Conservation (phyloP, 2,113 vertebrate genomes). For the Cariama cristata region DNA sequence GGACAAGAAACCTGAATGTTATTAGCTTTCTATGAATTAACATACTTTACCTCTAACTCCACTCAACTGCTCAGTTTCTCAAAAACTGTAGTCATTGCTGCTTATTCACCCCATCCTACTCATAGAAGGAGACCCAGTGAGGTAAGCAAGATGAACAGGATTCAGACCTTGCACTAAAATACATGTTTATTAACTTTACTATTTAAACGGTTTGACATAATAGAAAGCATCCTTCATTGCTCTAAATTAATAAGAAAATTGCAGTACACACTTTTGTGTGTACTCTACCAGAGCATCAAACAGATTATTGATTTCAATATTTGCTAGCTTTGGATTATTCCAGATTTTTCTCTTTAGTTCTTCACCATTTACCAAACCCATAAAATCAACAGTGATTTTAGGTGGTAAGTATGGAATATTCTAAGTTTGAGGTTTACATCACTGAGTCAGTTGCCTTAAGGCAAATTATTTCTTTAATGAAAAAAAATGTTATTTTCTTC, state of each 20-base stretch:
- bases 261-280: neutral
- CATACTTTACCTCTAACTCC: neutral
- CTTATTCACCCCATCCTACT: neutral
- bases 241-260: neutral
- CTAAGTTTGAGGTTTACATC: neutral
- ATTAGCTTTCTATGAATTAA: slow-evolving; percentile 38
- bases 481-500: neutral
- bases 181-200: neutral
- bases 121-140: neutral
- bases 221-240: neutral
- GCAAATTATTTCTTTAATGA: neutral
- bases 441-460: neutral
- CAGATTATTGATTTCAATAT: neutral
- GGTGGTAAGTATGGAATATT: neutral
- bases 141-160: neutral
- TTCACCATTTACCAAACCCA: neutral
- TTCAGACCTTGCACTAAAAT: neutral
- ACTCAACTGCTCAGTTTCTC: neutral
- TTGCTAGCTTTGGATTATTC: neutral
- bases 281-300: neutral
- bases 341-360: neutral
- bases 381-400: neutral
- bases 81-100: neutral
- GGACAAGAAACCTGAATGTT: slow-evolving; percentile 28
- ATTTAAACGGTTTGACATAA: neutral